Base-by-base conservation (phyloP, 2,113 vertebrate genomes). In the Boleophthalmus pectinirostris region DNA sequence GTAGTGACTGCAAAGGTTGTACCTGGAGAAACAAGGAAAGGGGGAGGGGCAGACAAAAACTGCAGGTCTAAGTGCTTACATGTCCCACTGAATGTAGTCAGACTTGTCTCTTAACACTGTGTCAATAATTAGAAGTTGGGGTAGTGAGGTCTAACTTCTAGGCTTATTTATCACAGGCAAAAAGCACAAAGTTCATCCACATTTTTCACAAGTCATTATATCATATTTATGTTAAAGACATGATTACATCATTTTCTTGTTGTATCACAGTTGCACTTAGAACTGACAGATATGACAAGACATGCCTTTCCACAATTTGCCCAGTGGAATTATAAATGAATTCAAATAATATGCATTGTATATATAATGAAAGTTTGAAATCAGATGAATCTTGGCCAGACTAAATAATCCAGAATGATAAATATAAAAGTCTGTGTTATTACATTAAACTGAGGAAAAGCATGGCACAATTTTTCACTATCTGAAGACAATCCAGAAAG, bases 1-100 rank as follows among this genome's bases (percentile, higher is more conserved):
- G 24, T 64, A 64, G 61, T 45, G 35, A 38, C n/a, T 70, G 43
- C 75, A 47, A 68, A 18, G 47, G 72, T 7, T 64, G 33, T 76
- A 75, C 78, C 74, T 82, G 66, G 23, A 58, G 56, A 58, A 24
- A 7, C 14, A 33, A 45, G 49, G 0, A 20, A 24, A 60, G n/a
- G 18, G 23, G 33, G 16, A 61, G 21, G n/a, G 33, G 0, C 67
- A 70, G 20, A 18, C 35, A 51, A 47, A 24, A 25, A 15, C 13
- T 25, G 23, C 24, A 58, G 23, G 23, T 58, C 56, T 58, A 13
- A 25, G 56, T 25, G 13, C 23, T 58, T 23, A 58, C 23, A 25
- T 58, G 56, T 25, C 24, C 4, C 23, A 58, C 13, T 51, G 18
- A 15, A 58, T 25, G 23, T 25, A 15, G 56, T 25, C 54, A 14